Base-by-base conservation (phyloP, 2,888 invertebrate species). In the Philopedon plagiatum region DNA sequence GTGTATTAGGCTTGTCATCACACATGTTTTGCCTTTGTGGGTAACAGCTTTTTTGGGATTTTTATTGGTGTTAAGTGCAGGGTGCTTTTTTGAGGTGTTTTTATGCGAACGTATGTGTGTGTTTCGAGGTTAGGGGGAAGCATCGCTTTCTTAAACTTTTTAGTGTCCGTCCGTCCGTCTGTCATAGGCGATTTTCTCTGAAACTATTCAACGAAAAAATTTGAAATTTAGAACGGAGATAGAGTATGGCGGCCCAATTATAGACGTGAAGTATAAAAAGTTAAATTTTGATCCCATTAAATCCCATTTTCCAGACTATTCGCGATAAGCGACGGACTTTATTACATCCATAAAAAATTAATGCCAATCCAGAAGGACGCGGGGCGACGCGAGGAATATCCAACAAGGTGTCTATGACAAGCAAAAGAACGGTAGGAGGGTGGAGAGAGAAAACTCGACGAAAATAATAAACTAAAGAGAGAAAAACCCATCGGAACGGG, bases 381-480 rank as follows among this genome's bases (percentile, higher is more conserved):
- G 64, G n/a, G 64, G 57, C 15, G 37, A 2, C 29, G n/a, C 51
- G 29, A 15, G 37, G 5, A 18, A 32, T 61, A n/a, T n/a, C n/a
- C n/a, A 41, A 65, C 61, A 69, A 69, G 71, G 65, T 71, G 71
- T 71, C 51, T 65, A 51, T 65, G 65, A 71, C 65, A 71, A 41
- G 71, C 60, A 51, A 71, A 71, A 71, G 71, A 65, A 63, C 39
- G 46, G 15, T 9, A 34, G 39, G 58, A 39, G 32, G 70, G 26
- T 32, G 62, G 15, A 23, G 39, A 39, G 54, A 15, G 56, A 46
- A 64, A 63, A 46, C 39, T 56, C 61, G 56, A 39, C 49, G 71
- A 71, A 65, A 65, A 71, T 65, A 71, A 71, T 71, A 71, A 65
- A 65, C 58, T 65, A 65, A 71, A 71, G 51, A 71, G 71, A 71